Conservation (phyloP, 2,888 invertebrate species). For the Cephus pygmeus region DNA sequence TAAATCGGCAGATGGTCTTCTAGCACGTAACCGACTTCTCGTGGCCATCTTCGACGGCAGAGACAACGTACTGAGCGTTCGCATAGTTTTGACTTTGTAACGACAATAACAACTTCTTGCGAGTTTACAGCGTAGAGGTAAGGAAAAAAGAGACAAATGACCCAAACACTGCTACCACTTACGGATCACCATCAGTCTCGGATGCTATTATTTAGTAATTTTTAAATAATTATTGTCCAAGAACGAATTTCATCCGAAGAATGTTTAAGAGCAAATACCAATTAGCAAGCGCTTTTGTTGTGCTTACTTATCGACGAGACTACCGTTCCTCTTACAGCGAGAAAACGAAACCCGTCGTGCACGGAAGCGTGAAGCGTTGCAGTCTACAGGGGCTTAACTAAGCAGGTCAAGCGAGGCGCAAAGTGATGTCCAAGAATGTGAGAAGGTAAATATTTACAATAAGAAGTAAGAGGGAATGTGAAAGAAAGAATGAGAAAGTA, state of each 20-base stretch:
- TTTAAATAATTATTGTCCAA: not conserved
- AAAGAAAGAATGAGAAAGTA: not conserved
- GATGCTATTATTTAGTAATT: not conserved
- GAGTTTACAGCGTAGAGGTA: not conserved
- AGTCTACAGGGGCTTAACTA: not conserved
- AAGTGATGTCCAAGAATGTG: not conserved
- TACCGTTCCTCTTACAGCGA: not conserved
- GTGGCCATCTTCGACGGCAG: constrained; percentile 17
- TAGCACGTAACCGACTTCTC: constrained; percentile 13
- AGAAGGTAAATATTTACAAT: not conserved
- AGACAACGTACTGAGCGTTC: not conserved
- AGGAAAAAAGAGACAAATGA: not conserved
- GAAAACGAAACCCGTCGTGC: not conserved
- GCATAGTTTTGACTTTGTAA: not conserved
- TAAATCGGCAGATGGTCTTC: not conserved
- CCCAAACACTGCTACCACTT: not conserved
- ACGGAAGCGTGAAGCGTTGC: not conserved
- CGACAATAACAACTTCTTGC: not conserved
- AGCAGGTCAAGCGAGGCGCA: not conserved
- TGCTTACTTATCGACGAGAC: not conserved
- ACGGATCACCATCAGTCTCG: not conserved
- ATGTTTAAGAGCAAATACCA: not conserved
- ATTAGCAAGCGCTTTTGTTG: not conserved
- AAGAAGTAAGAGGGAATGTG: not conserved
- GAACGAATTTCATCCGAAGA: not conserved